phyloP scores from a whole-genome alignment of 37 sponge, comb jelly and placozoan species.

The Agelas oroides region DNA sequence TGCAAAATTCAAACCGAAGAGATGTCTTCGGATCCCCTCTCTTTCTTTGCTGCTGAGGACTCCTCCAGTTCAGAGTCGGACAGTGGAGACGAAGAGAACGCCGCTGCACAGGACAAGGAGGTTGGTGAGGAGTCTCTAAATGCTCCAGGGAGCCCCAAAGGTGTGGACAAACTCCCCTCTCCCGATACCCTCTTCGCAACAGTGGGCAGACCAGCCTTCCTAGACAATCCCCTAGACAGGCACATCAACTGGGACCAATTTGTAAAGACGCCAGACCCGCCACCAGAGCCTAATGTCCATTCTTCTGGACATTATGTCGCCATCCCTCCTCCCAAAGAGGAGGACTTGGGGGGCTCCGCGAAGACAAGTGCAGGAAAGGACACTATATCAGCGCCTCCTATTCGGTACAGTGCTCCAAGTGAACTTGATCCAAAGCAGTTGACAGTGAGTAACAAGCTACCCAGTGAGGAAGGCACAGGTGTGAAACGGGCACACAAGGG shows the following conservation, averaged over 20 bases:
- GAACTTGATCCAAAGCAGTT: background rate
- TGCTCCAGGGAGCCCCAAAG: background rate
- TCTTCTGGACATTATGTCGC: constrained; percentile 34
- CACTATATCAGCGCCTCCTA: constrained; percentile 51
- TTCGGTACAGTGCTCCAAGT: constrained; percentile 15
- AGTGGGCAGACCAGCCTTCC: constrained; percentile 76
- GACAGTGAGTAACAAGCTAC: background rate
- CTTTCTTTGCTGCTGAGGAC: constrained; percentile 68
- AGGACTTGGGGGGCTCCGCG: background rate
- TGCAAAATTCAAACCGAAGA: too few species aligned
- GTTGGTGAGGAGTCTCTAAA: background rate
- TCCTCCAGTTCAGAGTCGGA: constrained; percentile 81
- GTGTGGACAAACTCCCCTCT: constrained; percentile 72
- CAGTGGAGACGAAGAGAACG: constrained; percentile 53
- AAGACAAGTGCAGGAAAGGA: background rate
- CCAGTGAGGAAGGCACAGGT: background rate
- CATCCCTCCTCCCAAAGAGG: constrained; percentile 65
- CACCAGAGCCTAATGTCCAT: constrained; percentile 38
- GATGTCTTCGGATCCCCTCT: constrained; percentile 27
- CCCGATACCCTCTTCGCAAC: constrained; percentile 76
- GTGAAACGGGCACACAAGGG: background rate
- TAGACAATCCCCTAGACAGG: constrained; percentile 19
- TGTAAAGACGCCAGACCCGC: constrained; percentile 40
- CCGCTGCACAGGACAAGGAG: background rate
- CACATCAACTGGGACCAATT: constrained; percentile 77